Conservation (phyloP, 2,113 vertebrate species). For the Hydropotes inermis region DNA sequence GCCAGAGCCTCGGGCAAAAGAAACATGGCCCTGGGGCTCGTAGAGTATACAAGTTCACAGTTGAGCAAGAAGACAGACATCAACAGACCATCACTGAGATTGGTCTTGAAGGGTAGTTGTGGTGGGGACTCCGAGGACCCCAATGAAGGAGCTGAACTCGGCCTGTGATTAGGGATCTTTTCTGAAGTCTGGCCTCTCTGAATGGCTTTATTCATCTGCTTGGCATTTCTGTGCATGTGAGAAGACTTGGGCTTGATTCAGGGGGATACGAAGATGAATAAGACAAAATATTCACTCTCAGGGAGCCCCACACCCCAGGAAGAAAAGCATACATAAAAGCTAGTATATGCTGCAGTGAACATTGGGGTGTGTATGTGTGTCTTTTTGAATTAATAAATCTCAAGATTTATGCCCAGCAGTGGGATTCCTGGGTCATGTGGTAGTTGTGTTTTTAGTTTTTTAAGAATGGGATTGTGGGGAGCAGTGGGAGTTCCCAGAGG, state of each 20-base stretch:
- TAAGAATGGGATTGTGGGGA: neutral
- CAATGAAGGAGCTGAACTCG: accelerated
- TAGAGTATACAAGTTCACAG: accelerated
- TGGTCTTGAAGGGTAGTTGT: neutral
- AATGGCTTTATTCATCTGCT: neutral
- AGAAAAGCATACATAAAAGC: accelerated
- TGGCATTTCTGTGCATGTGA: neutral
- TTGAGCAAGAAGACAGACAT: accelerated
- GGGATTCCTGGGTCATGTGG: neutral
- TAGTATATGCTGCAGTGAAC: neutral
- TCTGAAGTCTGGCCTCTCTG: accelerated
- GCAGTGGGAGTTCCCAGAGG: neutral
- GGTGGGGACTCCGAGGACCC: neutral
- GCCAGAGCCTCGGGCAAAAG: neutral
- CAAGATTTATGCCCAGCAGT: neutral
- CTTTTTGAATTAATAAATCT: neutral
- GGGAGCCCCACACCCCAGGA: too few species aligned
- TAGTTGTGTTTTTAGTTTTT: neutral
- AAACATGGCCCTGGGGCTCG: neutral
- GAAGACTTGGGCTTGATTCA: neutral
- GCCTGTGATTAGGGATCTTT: neutral
- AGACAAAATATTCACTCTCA: too few species aligned
- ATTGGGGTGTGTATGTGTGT: neutral
- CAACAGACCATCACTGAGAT: neutral
- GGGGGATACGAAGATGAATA: neutral